Base-by-base conservation (phyloP, 2,888 invertebrate genomes). In the Baccha elongata region DNA sequence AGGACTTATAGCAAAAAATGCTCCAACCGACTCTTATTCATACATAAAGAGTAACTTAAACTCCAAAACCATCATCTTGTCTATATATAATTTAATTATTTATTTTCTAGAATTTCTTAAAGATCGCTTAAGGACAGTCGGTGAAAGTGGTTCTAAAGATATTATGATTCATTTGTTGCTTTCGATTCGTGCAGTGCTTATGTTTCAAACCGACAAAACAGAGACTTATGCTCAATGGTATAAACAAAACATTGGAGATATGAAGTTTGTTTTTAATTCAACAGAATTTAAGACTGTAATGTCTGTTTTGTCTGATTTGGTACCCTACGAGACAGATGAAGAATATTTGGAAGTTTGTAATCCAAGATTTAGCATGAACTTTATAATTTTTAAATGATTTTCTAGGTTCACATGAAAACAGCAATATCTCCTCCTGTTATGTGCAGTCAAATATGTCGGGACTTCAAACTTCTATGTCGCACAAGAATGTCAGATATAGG, bases 171-270 rank as follows among this genome's bases (percentile, higher is more conserved):
- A 88, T 71, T 75, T 89, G 7, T 48, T 90, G 29, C 73, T 90
- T 0, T 88, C 88, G 0, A 88, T 89, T 3, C 87, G 90, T 10
- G 87, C 87, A 21, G 85, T 88, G 0, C 73, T 69, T 4, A 6
- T 64, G 4, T 78, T 44, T 35, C 50, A 73, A 8, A 37, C 26
- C 0, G 78, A 78, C 13, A 42, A 52, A 42, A 85, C 86, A 0
- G 89, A 90, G 0, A 86, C 84, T 0, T 89, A 89, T 78, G 87
- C 88, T 3, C 86, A 87, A 21, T 90, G 90, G 90, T 90, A 89
- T 55, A 90, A 90, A 37, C 87, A 87, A 15, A 86, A 89, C 37
- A 88, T 90, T 35, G 88, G 88, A 0, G 90, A 90, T 85, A 90
- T 90, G 89, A 89, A 89, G 19, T 88, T 88, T 67, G 60, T 85